Evolutionary conservation across 2,888 invertebrate genomes (phyloP).

Genomic region (Himalopsyche kuldschensis): DNA sequence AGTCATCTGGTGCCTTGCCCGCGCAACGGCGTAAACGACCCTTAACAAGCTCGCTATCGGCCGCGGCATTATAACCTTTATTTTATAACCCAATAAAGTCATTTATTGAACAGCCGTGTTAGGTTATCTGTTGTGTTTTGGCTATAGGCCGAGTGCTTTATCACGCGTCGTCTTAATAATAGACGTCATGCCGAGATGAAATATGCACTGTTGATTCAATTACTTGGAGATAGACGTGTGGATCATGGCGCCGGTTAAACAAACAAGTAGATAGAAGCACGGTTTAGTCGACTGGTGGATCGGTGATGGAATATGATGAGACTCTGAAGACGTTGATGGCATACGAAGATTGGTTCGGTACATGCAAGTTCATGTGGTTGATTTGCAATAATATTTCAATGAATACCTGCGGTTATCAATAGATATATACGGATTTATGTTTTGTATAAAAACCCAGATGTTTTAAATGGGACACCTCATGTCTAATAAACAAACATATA

Average conservation of each 20-base stretch:
- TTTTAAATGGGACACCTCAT: too few species aligned
- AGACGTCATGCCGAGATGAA: slow-evolving; percentile 38
- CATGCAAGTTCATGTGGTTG: neutral
- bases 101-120: neutral
- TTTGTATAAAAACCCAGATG: too few species aligned
- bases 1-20: slow-evolving; percentile 31
- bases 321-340: neutral
- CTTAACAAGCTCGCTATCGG: neutral
- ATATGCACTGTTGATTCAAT: slow-evolving; percentile 40
- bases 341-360: neutral
- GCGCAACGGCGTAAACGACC: neutral
- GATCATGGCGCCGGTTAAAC: slow-evolving; percentile 24
- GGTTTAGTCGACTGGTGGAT: neutral
- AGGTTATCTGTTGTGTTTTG: neutral
- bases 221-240: slow-evolving; percentile 35
- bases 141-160: slow-evolving; percentile 17
- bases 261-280: neutral
- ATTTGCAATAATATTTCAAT: neutral
- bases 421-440: too few species aligned
- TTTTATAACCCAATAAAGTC: neutral
- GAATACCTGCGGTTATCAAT: too few species aligned
- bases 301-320: slow-evolving; percentile 1
- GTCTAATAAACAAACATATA: too few species aligned
- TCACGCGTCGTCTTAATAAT: slow-evolving; percentile 37
- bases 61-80: neutral